Evolutionary conservation across 2,113 vertebrate species (phyloP).

Genomic region (Caranx melampygus): DNA sequence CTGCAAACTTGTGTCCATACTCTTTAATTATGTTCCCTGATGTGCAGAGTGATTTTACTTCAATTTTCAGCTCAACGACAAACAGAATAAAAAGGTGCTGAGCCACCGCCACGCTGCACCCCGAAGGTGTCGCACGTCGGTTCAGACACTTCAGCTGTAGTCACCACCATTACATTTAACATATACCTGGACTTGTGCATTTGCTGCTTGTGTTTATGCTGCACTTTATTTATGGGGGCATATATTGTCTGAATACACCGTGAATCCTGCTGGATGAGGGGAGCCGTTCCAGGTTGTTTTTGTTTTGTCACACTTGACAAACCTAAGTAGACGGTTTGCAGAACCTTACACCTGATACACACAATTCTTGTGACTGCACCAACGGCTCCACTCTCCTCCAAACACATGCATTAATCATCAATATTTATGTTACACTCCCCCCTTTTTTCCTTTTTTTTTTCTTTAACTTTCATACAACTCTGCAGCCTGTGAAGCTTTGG

Average conservation of each 20-base stretch:
- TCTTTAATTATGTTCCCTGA: not conserved
- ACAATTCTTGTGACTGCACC: not conserved
- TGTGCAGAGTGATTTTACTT: not conserved
- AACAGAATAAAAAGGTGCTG: not conserved
- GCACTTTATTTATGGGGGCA: slow-evolving; percentile 52
- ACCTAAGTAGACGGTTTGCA: slow-evolving; percentile 17
- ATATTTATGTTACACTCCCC: not conserved
- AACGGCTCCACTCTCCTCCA: not conserved
- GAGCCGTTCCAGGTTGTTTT: slow-evolving; percentile 49
- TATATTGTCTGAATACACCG: slow-evolving; percentile 43
- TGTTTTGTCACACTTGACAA: slow-evolving; percentile 62
- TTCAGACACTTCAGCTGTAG: no score
- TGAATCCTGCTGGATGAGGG: slow-evolving; percentile 11
- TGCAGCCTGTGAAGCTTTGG: not conserved
- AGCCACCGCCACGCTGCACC: not conserved
- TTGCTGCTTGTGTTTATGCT: slow-evolving; percentile 16
- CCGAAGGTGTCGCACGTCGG: not conserved
- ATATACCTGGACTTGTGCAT: not conserved
- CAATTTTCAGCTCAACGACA: not conserved
- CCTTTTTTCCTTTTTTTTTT: no score
- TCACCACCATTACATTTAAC: not conserved
- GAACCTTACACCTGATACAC: slow-evolving; percentile 17
- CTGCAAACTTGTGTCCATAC: not conserved
- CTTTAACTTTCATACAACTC: not conserved
- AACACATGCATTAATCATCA: not conserved